Percentiles rank a stretch among this genome's conserved stretches.
Conservation (phyloP, 2,797 vertebrate species). For the Hypotaenidia philippensis region DNA sequence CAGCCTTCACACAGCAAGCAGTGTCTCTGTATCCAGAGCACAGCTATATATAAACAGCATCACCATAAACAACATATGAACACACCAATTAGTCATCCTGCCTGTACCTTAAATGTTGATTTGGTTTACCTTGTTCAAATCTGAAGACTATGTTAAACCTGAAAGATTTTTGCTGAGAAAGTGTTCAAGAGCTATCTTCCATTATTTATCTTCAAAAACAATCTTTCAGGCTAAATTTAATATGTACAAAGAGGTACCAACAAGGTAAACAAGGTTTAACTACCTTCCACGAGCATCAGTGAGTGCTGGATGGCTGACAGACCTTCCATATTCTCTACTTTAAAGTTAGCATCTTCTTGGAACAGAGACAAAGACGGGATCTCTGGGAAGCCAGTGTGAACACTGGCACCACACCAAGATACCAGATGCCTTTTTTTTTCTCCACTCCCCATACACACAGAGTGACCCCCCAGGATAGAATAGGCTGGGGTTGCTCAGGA, state of each 20-base stretch:
- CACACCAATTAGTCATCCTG: constrained; percentile 30
- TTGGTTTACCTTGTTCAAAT: neutral
- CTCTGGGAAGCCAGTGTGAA: constrained; percentile 37
- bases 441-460: neutral
- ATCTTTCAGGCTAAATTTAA: neutral
- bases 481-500: neutral
- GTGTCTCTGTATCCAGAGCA: neutral
- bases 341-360: neutral
- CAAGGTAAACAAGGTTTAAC: neutral
- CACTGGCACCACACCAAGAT: constrained; percentile 14
- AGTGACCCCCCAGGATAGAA: neutral
- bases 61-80: constrained; percentile 56
- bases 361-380: neutral
- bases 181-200: neutral
- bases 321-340: neutral
- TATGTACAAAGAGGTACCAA: neutral
- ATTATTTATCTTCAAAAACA: neutral
- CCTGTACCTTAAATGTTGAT: neutral
- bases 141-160: neutral
- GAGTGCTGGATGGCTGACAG: neutral
- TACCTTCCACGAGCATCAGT: neutral
- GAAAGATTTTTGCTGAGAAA: neutral
- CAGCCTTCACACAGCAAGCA: neutral
- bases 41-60: constrained; percentile 54
- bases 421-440: neutral